Evolutionary conservation across 2,888 invertebrate genomes (phyloP).

Genomic region (Chydorus sphaericus): DNA sequence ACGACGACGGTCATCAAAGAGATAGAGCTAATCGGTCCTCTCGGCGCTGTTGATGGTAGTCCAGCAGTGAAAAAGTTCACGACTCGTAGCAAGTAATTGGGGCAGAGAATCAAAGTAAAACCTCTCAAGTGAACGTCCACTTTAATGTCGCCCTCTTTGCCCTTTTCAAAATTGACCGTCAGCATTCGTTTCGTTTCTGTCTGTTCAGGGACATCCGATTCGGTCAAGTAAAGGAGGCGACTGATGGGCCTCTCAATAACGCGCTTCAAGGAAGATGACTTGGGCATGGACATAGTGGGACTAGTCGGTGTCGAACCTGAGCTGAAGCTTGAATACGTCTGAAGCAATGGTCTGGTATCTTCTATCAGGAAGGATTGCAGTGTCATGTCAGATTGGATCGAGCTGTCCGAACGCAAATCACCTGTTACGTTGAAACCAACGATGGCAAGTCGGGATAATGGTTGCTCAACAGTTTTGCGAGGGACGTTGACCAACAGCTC

Average conservation of each 20-base stretch:
- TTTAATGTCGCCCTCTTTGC: slow-evolving; percentile 30
- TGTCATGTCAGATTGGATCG: slow-evolving; percentile 59
- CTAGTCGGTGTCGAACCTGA: neutral
- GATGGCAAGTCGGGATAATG: slow-evolving; percentile 57
- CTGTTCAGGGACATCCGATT: neutral
- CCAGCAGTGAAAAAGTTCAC: slow-evolving; percentile 55
- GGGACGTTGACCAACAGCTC: neutral
- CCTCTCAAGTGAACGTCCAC: slow-evolving; percentile 73
- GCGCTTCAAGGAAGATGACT: neutral
- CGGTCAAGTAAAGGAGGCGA: slow-evolving; percentile 1
- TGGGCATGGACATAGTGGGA: no score
- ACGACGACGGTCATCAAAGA: slow-evolving; percentile 53
- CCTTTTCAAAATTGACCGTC: slow-evolving; percentile 19
- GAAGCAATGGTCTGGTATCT: slow-evolving; percentile 49
- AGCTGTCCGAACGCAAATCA: slow-evolving; percentile 57
- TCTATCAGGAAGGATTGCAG: slow-evolving; percentile 73
- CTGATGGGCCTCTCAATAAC: neutral
- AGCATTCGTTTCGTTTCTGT: slow-evolving; percentile 20
- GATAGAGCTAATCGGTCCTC: no score
- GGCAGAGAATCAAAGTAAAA: slow-evolving; percentile 77
- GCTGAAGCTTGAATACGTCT: neutral
- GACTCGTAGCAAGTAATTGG: slow-evolving; percentile 78
- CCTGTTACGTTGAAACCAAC: slow-evolving; percentile 62
- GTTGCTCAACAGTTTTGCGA: neutral
- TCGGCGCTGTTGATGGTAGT: neutral